A percentile compares a stretch with the other conserved stretches of the same genome.
These are phyloP conservation scores for Orchestia grillus DNA, from an alignment of 1,140 invertebrate genomes.

Conservation along the genomic window DNA sequence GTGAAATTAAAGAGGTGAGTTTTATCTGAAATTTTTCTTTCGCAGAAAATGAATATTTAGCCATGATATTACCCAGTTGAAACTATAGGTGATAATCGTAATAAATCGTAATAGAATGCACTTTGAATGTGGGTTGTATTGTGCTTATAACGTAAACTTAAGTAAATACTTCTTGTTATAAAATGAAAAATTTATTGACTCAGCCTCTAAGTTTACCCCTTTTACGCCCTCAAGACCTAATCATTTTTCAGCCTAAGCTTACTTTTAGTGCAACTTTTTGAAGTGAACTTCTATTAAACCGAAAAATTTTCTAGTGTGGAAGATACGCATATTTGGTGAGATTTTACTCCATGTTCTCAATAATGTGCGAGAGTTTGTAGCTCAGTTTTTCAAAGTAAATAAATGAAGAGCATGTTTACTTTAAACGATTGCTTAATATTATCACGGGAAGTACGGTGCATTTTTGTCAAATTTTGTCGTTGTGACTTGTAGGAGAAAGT, in stretches of 20 bases:
- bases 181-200: too few relatives aligned
- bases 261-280: too few relatives aligned
- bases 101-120: not conserved
- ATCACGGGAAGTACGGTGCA: not conserved
- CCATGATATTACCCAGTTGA: not conserved
- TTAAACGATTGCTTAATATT: not conserved
- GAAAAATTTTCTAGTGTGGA: too few relatives aligned
- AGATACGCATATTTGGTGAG: too few relatives aligned
- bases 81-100: not conserved
- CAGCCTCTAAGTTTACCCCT: not conserved
- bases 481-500: not conserved
- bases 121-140: not conserved
- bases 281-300: too few relatives aligned
- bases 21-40: not conserved
- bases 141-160: not conserved
- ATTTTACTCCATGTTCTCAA: too few relatives aligned
- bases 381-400: not conserved
- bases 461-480: too few relatives aligned
- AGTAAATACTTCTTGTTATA: too few relatives aligned
- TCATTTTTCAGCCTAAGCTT: too few relatives aligned
- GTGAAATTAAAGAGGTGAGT: slow-evolving; percentile 62
- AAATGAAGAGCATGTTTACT: not conserved
- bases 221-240: not conserved
- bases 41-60: not conserved
- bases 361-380: not conserved